Evolutionary conservation across 2,888 invertebrate species (phyloP).

Genomic region (Thysanoteuthis rhombus): DNA sequence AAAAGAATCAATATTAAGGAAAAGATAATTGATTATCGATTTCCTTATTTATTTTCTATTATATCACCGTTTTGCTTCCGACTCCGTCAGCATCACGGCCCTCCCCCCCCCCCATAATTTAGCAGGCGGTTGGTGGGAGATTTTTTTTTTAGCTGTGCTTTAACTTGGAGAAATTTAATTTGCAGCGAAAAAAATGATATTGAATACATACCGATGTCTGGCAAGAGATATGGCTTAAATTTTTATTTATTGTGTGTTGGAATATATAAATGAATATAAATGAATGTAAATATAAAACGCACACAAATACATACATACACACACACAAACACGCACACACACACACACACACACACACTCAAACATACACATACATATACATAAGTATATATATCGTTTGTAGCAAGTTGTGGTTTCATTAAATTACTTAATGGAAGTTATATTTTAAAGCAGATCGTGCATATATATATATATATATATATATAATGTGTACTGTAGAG

Average conservation of each 20-base stretch:
- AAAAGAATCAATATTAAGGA: not conserved
- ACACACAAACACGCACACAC: too few relatives aligned
- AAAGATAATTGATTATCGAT: slow-evolving; percentile 12
- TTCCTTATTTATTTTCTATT: not conserved
- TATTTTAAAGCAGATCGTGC: too few relatives aligned
- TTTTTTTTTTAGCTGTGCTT: not conserved
- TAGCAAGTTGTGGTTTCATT: too few relatives aligned
- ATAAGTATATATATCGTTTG: too few relatives aligned
- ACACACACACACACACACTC: too few relatives aligned
- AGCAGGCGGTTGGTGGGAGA: not conserved
- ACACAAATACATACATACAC: not conserved
- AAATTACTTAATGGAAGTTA: too few relatives aligned
- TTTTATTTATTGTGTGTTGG: too few relatives aligned
- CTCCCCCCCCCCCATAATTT: not conserved
- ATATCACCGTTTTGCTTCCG: not conserved
- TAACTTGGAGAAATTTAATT: not conserved
- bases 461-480: too few relatives aligned
- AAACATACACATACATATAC: too few relatives aligned
- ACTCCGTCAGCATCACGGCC: too few relatives aligned
- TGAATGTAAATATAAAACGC: not conserved
- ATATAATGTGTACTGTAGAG: too few relatives aligned
- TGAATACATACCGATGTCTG: not conserved
- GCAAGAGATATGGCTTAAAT: not conserved
- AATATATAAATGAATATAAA: not conserved
- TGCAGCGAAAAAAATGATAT: not conserved